Evolutionary conservation across 2,113 vertebrate genomes (phyloP), one percentile per base, ranked within the genome.

Genomic region (Malurus alboscapulatus): DNA sequence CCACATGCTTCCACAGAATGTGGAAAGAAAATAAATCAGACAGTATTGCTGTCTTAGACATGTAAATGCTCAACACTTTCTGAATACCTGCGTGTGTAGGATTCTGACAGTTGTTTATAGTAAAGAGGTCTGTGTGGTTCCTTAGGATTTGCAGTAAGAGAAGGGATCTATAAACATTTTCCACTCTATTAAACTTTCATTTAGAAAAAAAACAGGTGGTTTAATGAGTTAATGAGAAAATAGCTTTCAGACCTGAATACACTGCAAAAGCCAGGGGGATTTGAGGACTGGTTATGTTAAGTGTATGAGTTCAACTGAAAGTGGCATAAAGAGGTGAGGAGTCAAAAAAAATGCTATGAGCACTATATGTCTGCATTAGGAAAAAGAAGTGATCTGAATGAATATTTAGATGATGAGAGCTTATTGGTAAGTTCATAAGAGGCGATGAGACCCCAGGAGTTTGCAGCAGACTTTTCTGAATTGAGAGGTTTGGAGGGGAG

Each of bases 21-120:
- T 87, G 59, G 63, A 85, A 90, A 82, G 75, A 83, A 94, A 96
- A 85, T 73, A 94, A 80, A 85, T 85, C 81, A 87, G 54, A 55
- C 20, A 67, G 32, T 45, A 80, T 12, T 94, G 58, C 67, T 83
- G 75, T 12, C 80, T 78, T 34, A 85, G 73, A 72, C 42, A 82
- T 84, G 53, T 27, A 81, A 92, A 94, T 44, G 84, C 58, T 94
- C 86, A 85, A 30, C 0, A 2, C 47, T 58, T 94, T 81, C 89
- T 47, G 68, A 91, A 48, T 81, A 84, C 65, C 79, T 73, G 53
- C 2, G 11, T 71, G 83, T 61, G 55, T 74, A 81, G 30, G 25
- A 82, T 69, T 69, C 50, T 91, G 84, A 78, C 68, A 95, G 59
- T 8, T 92, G 79, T 69, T 96, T 79, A 74, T 15, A 84, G 57